Base-by-base conservation (phyloP, 2,113 vertebrate genomes). In the Delphinapterus leucas region DNA sequence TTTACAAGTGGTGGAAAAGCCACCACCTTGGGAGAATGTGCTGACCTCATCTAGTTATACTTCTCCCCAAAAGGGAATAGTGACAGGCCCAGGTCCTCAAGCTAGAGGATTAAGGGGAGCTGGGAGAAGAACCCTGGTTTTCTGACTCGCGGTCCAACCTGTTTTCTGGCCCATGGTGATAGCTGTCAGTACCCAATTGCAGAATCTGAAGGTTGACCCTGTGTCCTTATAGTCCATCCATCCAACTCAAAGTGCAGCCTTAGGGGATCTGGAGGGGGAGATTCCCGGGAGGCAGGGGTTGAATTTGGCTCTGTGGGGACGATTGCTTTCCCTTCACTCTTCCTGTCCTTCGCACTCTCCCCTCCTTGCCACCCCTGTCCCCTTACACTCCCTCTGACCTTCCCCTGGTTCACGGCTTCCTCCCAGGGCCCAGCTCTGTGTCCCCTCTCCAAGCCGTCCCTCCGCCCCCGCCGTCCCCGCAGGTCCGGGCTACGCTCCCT, bases 401-500 rank as follows among this genome's bases (percentile, higher is more conserved):
- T 91, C 70, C 89, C 61, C 60, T 70, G 82, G 89, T 92, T 73
- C 74, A 3, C 28, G 63, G 96, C 86, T 93, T 88, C 94, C 88
- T 85, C 96, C 86, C 96, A 93, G 94, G 96, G 94, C 79, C 23
- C 93, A 71, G 92, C 86, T 98, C 95, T 82, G 71, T 68, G 90
- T 90, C 86, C 90, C 92, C 71, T 84, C 83, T 97, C 98, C 98
- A 96, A 97, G 96, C 97, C 94, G 6, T 88, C 98, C 97, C 98
- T 97, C 95, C 95, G 8, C 90, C 94, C 97, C 88, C 77, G 68
- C 96, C 93, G 80, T 95, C 90, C 95, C 95, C n/a, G 9, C 96
- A 98, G 98, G 98, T 96, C 97, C 98, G 77, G 99, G 99, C 96
- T 99, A 99, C 12, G 99, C 99, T 80, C 99, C 99, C 0, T 98